Evolutionary conservation across 23 tunicate genomes (phyloP), one percentile per base, ranked within the genome.

Genomic region (Aplidium turbinatum): DNA sequence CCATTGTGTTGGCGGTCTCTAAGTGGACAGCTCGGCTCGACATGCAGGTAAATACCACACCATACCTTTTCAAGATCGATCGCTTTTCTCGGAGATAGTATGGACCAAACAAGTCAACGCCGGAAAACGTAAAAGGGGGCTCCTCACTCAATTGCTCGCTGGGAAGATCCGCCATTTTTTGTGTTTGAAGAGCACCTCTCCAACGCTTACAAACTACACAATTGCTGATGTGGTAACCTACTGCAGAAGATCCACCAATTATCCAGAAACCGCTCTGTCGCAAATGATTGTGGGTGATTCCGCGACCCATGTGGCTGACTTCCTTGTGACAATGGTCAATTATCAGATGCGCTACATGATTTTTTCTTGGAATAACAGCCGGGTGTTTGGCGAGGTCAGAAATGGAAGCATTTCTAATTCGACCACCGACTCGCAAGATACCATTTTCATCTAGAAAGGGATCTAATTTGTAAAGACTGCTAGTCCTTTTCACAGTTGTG

Each of bases 111-210:
- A 30, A 5, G 39, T 32, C 69, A n/a, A 55, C 22, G 7, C 25
- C 62, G 22, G 20, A n/a, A 21, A 7, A 55, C 7, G 26, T 21
- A n/a, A 24, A 62, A 32, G 69, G 69, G 13, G 38, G 18, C 39
- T 31, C 39, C 22, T 31, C 20, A 5, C 6, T 23, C 38, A 62
- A 4, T 11, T 38, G 69, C 39, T 62, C 69, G 39, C 6, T 5
- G 22, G 69, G 69, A 24, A 62, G 69, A 62, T 62, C 29, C 16
- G 38, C 69, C 69, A 62, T 62, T 28, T 62, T 62, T n/a, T 62
- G 38, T 38, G 19, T 25, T 11, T 11, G 18, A 19, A 7, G 6
- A 9, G 69, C 9, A n/a, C 69, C 39, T 6, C 69, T 36, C 13
- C 38, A 25, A 5, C 5, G 26, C 20, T 38, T 62, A 28, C 69